phyloP scores from a whole-genome alignment of 2,797 vertebrate genomes.

The Galago senegalensis region DNA sequence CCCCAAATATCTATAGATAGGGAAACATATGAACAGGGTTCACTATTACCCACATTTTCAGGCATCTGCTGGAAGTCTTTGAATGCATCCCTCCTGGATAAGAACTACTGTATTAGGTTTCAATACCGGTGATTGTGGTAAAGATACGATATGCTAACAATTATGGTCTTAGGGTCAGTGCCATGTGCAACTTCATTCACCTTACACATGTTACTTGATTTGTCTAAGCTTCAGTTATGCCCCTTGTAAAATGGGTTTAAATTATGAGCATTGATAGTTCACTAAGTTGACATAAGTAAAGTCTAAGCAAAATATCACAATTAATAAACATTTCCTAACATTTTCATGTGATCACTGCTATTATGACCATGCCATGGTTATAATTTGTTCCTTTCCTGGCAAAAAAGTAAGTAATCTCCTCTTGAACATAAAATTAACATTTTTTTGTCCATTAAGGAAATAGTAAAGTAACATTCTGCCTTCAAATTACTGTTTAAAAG shows the following conservation, averaged over 20 bases:
- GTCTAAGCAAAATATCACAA: not conserved
- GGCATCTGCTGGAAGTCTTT: not conserved
- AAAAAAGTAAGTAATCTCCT: not conserved
- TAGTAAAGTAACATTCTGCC: not conserved
- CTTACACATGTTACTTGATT: not conserved
- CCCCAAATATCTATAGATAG: not conserved
- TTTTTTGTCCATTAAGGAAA: not conserved
- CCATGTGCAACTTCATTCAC: not conserved
- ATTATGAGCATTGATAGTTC: not conserved
- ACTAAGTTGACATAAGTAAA: not conserved
- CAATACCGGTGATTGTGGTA: not conserved
- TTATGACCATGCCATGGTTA: not conserved
- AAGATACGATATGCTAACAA: not conserved
- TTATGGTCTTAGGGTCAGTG: not conserved
- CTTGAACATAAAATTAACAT: not conserved
- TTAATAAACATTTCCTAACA: not conserved
- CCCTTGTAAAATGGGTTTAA: not conserved
- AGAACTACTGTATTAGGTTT: not conserved
- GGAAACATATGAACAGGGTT: not conserved
- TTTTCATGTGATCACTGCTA: not conserved
- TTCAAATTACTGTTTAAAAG: not conserved
- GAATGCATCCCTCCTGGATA: not conserved
- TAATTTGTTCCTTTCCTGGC: not conserved
- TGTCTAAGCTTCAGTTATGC: not conserved
- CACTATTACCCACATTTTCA: not conserved